phyloP scores from a whole-genome alignment of 1,140 invertebrate species.

The Aphidius gifuensis region DNA sequence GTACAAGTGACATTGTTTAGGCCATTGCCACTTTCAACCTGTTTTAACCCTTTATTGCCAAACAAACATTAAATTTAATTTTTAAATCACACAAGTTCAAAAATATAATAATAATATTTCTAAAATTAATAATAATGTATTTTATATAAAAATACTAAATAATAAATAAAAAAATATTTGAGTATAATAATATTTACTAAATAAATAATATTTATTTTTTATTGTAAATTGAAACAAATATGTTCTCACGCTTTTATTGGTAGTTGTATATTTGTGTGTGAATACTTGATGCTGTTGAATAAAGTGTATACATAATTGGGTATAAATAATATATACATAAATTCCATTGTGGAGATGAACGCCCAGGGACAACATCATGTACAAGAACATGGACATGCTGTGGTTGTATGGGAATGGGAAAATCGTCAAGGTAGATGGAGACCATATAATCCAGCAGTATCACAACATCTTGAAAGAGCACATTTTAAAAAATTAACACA shows the following conservation, averaged over 20 bases:
- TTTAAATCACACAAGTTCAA: too few species aligned
- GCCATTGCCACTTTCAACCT: too few species aligned
- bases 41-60: too few species aligned
- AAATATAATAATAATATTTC: too few species aligned
- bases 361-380: constrained; percentile 30
- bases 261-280: constrained; percentile 33
- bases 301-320: too few species aligned
- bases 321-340: constrained; percentile 14
- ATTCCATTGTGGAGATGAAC: constrained; percentile 38
- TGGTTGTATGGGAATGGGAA: constrained; percentile 90
- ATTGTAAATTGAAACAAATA: constrained; percentile 30
- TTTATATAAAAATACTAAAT: too few species aligned
- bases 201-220: too few species aligned
- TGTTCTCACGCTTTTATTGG: constrained; percentile 46
- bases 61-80: too few species aligned
- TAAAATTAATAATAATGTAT: too few species aligned
- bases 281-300: constrained; percentile 29
- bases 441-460: constrained; percentile 81
- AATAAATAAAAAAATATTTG: too few species aligned
- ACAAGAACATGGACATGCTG: constrained; percentile 63
- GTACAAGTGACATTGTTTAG: too few species aligned
- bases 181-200: too few species aligned
- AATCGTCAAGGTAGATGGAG: constrained; percentile 74
- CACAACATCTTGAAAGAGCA: constrained; percentile 79
- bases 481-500: constrained; percentile 77